These are phyloP conservation scores for Iselma pallidipennis DNA, from an alignment of 2,888 invertebrate species.

Conservation along the genomic window DNA sequence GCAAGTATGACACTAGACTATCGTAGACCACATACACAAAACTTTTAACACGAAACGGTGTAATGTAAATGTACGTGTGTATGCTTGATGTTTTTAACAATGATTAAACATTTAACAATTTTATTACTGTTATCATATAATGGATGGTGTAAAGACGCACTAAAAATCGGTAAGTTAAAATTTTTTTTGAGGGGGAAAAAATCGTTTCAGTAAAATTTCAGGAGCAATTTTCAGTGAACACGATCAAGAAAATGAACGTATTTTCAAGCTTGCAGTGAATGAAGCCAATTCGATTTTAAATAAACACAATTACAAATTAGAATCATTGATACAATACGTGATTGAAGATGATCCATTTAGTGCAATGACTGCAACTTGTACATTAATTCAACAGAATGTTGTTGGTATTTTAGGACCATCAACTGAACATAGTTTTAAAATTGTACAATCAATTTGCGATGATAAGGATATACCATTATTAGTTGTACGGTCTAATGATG, in stretches of 20 bases:
- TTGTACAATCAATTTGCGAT: constrained; percentile 69
- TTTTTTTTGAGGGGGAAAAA: background rate
- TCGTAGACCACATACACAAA: background rate
- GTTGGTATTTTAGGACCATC: constrained; percentile 70
- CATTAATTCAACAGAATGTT: constrained; percentile 57
- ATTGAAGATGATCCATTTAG: constrained; percentile 57
- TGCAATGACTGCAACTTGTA: constrained; percentile 55
- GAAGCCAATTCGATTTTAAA: background rate
- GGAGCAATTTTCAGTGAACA: background rate
- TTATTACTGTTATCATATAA: background rate
- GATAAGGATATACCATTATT: constrained; percentile 69
- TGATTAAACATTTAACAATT: background rate
- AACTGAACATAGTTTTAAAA: constrained; percentile 60
- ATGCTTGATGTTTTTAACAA: too few species aligned
- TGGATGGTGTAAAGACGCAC: background rate
- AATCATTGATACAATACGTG: constrained; percentile 26
- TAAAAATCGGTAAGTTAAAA: constrained; percentile 4
- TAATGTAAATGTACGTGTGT: too few species aligned
- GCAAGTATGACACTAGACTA: too few species aligned
- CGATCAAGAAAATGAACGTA: background rate
- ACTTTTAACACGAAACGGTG: too few species aligned
- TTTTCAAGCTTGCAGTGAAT: background rate
- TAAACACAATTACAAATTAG: background rate
- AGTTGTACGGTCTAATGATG: constrained; percentile 62
- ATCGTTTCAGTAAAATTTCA: background rate